Evolutionary conservation across 2,888 invertebrate genomes (phyloP), one percentile per base, ranked within the genome.

Genomic region (Chaetogeoica ovagalla): DNA sequence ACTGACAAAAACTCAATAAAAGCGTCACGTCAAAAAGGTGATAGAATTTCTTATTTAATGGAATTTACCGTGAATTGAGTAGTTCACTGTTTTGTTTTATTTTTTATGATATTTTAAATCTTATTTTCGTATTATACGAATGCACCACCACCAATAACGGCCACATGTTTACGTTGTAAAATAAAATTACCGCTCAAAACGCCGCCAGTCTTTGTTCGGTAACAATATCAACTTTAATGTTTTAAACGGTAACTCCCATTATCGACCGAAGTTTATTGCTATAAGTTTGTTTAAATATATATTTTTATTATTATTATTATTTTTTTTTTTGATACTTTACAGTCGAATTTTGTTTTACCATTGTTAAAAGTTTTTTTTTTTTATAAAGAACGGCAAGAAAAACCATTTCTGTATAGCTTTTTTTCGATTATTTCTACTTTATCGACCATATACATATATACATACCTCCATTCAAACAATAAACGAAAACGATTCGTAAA

Each of bases 231-330:
- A 65, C 65, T 74, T 65, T 65, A 23, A 17, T 21, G 65, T 74
- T 65, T 74, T 65, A 65, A 74, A 57, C 23, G 65, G 21, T 39
- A 55, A 65, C 55, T 74, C 39, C 37, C 55, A 74, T 65, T 65
- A 74, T 74, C 55, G 55, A n/a, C 21, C 39, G 39, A 74, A 74
- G 74, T 74, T 74, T 74, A 74, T 74, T 74, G 74, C 65, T 57
- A n/a, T n/a, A 39, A 65, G 65, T 74, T 65, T 7, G 65, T 57
- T 65, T 65, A 65, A 57, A 65, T 74, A 65, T 74, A 4, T 30
- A 30, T 63, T 4, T 43, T 4, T 43, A 43, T 43, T 5, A n/a
- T n/a, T n/a, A n/a, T n/a, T n/a, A n/a, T n/a, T 43, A 43, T 43
- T 4, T 43, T 60, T 72, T 60, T 59, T 17, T 23, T 9, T 72